Base-by-base conservation (phyloP, 1,140 invertebrate genomes). In the Drosophila bocqueti region DNA sequence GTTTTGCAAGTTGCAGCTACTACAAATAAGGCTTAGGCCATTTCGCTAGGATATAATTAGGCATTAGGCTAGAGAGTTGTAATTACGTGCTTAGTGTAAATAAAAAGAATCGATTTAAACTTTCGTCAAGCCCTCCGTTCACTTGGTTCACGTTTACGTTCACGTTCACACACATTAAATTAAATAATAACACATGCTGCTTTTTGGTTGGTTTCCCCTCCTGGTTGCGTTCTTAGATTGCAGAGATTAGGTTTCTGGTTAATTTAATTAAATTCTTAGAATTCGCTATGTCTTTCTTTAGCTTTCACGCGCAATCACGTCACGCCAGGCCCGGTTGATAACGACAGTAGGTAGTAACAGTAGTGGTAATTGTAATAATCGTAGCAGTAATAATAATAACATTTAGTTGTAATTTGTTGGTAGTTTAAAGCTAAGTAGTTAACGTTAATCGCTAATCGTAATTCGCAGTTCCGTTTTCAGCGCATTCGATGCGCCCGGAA, bases 241-340 rank as follows among this genome's bases (percentile, higher is more conserved):
- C 46, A 50, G 64, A 79, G 67, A 79, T 73, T 79, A 54, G 47
- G 63, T 42, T 71, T 71, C 15, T 68, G 43, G 67, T 71, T 71
- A 89, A 87, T 69, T 82, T 80, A 91, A 82, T 81, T 77, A 91
- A 90, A 92, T 91, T 92, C 90, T 91, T 92, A 86, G 85, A 81
- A 85, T 91, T 90, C 76, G 66, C 90, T 91, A 91, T 91, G 90
- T 91, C 90, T 91, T 91, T 89, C 47, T 84, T 91, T 81, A 81
- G 90, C 79, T 91, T 91, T 85, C 67, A 81, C 78, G 78, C 54
- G 26, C n/a, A 10, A 5, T 40, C 31, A 43, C 64, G 62, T 68
- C 46, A 72, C 69, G 69, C 54, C 54, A 71, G 67, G 67, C 69
- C 66, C 52, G 69, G 66, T 45, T 68, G 67, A 57, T 72, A 72